Evolutionary conservation across 2,888 invertebrate species (phyloP), one percentile per base, ranked within the genome.

Genomic region (Andrena bucephala): DNA sequence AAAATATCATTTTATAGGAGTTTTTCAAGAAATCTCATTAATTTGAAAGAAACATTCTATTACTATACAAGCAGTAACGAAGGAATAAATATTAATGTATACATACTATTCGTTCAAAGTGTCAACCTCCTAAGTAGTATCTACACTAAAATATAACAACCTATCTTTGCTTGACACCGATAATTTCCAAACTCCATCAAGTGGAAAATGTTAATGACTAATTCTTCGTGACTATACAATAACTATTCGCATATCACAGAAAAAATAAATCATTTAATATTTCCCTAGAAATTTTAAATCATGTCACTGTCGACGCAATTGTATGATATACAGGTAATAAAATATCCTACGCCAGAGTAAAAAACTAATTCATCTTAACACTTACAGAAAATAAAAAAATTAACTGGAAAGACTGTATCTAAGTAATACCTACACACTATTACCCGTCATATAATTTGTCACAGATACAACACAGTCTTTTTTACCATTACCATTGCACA

Each of bases 401-500:
- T 50, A 0, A 60, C 13, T 29, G 27, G 50, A 52, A 10, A 16
- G 6, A 33, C 33, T 8, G 8, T 50, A 29, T 27, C 27, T 62
- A 69, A 20, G 27, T 59, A 31, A 3, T 54, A 24, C 24, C 16
- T 2, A 5, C 42, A 7, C 13, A 27, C 29, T 66, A 6, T 48
- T 50, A 50, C 1, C 42, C 10, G 13, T 52, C 29, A n/a, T 29
- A 52, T 31, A 31, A 29, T 29, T 13, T n/a, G 48, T 60, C 16
- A n/a, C 20, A 71, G 3, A 20, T 8, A 10, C 48, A 24, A 50
- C 13, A 31, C 7, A 62, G 5, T 20, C 5, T 31, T 50, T 29
- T 65, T 13, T 24, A 33, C 48, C 16, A 54, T 57, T 33, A 36
- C n/a, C 29, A 42, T 6, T n/a, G 50, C 24, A 74, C 54, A 57